Evolutionary conservation across 92 coral and sea anemone genomes (phyloP), one percentile per base, ranked within the genome.

Genomic region (Parazoanthus darwini): DNA sequence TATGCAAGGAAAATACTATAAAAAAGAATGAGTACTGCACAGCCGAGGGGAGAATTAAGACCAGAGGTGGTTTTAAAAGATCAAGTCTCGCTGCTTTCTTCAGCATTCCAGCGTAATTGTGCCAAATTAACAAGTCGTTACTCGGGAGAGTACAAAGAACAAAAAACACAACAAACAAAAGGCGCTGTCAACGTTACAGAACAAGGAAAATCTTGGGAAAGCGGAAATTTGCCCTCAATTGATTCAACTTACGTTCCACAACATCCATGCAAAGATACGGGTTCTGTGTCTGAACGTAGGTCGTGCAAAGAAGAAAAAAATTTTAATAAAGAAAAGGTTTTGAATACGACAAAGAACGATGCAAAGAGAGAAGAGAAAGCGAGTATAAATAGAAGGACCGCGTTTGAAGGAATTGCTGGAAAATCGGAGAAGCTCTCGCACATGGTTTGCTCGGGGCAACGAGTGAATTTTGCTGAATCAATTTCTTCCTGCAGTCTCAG

Each of bases 371-470:
- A 58, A 81, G 46, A 29, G 63, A 48, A 29, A 84, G 43, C 23
- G 0, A 11, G 38, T 3, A 50, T 51, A 35, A 46, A 29, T 16
- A 79, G 82, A 15, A 29, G 82, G 29, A 29, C 82, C 66, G 29
- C 26, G 79, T 16, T 84, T 44, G 66, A 48, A 20, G 42, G 87
- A 3, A 0, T 46, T 72, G 3, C 79, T 13, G 87, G 79, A 44
- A 84, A 72, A 51, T 71, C 70, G 58, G 77, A 86, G 18, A 75
- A 89, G 0, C 81, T 87, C 7, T 79, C 88, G 51, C 79, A 91
- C 2, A 92, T 93, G 93, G 72, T 46, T 85, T 93, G 96, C 71
- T 88, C 93, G 0, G 96, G 96, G 18, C 93, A 93, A 13, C 91
- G 91, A 63, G 72, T 93, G 74, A 35, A 77, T 73, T 48, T 89